phyloP scores from a whole-genome alignment of 2,888 invertebrate genomes.

The Chrysolina haemoptera region DNA sequence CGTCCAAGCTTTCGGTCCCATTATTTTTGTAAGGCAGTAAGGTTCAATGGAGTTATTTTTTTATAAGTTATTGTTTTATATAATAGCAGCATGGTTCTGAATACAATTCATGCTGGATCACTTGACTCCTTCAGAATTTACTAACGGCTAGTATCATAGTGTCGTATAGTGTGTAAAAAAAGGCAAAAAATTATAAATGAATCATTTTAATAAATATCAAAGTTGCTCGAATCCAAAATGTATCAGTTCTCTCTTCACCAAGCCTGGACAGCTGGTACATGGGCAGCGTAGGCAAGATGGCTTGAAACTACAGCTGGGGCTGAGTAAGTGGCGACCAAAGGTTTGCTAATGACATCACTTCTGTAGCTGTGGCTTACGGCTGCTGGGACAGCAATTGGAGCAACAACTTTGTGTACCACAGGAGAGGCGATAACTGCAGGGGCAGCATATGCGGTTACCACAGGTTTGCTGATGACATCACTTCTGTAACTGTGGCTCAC shows the following conservation, averaged over 20 bases:
- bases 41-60: no score
- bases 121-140: no score
- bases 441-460: constrained; percentile 47
- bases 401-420: constrained; percentile 5
- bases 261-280: constrained; percentile 45
- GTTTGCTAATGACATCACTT: constrained; percentile 54
- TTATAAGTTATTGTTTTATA: no score
- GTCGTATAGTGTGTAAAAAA: no score
- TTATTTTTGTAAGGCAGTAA: no score
- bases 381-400: constrained; percentile 26
- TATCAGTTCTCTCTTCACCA: constrained; percentile 54
- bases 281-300: constrained; percentile 34
- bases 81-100: no score
- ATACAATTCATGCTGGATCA: no score
- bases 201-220: no score
- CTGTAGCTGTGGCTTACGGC: constrained; percentile 49
- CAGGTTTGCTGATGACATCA: constrained; percentile 53
- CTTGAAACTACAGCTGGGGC: constrained; percentile 59
- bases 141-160: no score
- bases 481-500: constrained; percentile 56
- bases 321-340: constrained; percentile 49
- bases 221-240: not conserved
- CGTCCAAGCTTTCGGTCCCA: no score
- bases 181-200: no score
- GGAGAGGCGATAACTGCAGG: constrained; percentile 24